Conservation (phyloP, 1,140 invertebrate genomes). For the Brachionus asplanchnoidis region DNA sequence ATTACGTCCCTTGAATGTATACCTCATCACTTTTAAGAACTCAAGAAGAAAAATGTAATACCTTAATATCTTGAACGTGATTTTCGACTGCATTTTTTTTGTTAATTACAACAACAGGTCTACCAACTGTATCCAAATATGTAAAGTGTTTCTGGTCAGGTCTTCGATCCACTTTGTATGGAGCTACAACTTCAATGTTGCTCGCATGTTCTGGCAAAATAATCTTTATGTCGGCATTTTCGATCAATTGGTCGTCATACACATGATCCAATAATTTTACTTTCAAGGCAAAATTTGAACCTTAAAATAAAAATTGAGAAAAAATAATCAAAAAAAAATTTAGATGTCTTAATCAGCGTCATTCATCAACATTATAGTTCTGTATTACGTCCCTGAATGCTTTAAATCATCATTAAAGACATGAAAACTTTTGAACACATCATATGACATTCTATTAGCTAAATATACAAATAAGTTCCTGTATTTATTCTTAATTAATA, state of each 20-base stretch:
- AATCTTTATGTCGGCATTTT: conserved; percentile 80
- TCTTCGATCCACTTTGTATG: conserved; percentile 72
- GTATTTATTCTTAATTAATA: no score
- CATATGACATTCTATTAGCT: no score
- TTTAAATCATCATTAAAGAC: background rate
- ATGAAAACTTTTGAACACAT: no score
- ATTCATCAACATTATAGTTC: conserved; percentile 41
- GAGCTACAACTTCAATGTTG: conserved; percentile 73
- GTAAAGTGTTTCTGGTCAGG: conserved; percentile 70
- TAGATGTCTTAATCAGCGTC: conserved; percentile 25
- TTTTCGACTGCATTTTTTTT: conserved; percentile 89
- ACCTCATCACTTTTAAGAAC: background rate
- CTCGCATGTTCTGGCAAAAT: conserved; percentile 83
- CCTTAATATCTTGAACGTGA: conserved; percentile 82
- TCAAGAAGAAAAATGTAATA: conserved; percentile 45
- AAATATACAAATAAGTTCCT: no score
- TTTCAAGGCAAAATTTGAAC: conserved; percentile 65
- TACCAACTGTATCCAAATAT: conserved; percentile 87
- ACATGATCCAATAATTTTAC: conserved; percentile 91
- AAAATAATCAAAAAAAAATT: conserved; percentile 49
- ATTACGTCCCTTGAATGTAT: conserved; percentile 15
- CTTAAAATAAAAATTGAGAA: conserved; percentile 51
- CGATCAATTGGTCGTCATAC: conserved; percentile 91
- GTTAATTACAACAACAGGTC: conserved; percentile 76
- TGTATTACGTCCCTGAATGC: conserved; percentile 24